phyloP scores from a whole-genome alignment of 2,888 invertebrate species.

The Tigriopus californicus region DNA sequence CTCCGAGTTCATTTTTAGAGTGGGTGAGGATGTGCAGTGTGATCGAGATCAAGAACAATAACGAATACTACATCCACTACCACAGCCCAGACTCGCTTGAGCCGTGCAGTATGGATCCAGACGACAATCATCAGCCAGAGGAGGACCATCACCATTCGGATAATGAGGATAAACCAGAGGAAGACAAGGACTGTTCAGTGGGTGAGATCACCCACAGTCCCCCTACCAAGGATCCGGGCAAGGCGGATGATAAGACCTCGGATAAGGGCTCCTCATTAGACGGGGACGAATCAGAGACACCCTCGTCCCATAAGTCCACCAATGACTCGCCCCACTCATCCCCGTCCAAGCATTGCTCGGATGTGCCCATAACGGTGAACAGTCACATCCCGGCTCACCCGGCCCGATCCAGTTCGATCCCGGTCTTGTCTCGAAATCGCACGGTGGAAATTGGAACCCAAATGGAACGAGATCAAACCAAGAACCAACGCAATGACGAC shows the following conservation, averaged over 20 bases:
- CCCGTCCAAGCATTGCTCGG: not conserved
- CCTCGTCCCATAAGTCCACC: not conserved
- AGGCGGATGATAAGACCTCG: not conserved
- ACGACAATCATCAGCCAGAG: not conserved
- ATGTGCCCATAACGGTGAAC: not conserved
- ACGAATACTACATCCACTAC: slow-evolving; percentile 15
- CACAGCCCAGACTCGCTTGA: slow-evolving; percentile 12
- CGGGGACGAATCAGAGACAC: not conserved
- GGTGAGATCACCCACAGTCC: no score
- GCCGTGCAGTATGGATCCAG: not conserved
- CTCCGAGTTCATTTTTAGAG: not conserved
- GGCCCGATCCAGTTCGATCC: not conserved
- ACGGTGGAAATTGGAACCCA: not conserved
- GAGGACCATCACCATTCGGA: not conserved
- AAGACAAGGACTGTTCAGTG: no score
- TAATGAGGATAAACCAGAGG: not conserved
- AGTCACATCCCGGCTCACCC: not conserved
- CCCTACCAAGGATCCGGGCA: not conserved
- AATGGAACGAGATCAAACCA: not conserved
- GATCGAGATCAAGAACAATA: slow-evolving; percentile 14
- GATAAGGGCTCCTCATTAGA: not conserved
- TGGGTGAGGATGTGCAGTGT: slow-evolving; percentile 14
- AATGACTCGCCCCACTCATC: not conserved
- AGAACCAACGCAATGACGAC: no score
- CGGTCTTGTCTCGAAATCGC: not conserved